Conservation (phyloP, 2,113 vertebrate species). For the Pardalotus punctatus region DNA sequence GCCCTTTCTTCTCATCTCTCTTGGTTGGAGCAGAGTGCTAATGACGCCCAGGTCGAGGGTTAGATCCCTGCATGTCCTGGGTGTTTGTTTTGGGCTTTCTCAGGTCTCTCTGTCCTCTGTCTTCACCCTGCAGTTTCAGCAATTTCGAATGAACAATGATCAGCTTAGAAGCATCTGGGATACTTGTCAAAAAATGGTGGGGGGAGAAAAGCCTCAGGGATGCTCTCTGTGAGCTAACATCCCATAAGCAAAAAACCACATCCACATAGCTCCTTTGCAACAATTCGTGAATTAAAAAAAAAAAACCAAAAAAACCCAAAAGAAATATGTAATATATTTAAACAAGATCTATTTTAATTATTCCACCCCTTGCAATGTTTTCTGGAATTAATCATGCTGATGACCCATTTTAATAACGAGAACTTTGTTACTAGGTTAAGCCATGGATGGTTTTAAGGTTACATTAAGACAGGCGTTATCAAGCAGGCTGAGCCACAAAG, state of each 20-base stretch:
- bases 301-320: no score
- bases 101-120: background rate
- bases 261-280: background rate
- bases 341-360: background rate
- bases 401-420: background rate
- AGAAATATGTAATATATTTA: background rate
- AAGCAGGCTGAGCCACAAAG: background rate
- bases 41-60: background rate
- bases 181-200: background rate
- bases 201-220: slow-evolving; percentile 13
- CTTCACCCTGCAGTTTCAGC: background rate
- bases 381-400: background rate
- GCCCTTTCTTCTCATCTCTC: background rate
- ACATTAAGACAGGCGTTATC: background rate
- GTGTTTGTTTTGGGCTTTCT: background rate
- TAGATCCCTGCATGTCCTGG: background rate
- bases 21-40: background rate
- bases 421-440: background rate
- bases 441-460: background rate
- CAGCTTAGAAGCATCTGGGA: background rate
- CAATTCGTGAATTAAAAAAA: background rate
- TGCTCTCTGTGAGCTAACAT: no score
- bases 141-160: background rate
- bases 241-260: background rate
- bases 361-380: background rate